phyloP scores from a whole-genome alignment of 2,888 invertebrate species.

The Phrixothrix hirtus region DNA sequence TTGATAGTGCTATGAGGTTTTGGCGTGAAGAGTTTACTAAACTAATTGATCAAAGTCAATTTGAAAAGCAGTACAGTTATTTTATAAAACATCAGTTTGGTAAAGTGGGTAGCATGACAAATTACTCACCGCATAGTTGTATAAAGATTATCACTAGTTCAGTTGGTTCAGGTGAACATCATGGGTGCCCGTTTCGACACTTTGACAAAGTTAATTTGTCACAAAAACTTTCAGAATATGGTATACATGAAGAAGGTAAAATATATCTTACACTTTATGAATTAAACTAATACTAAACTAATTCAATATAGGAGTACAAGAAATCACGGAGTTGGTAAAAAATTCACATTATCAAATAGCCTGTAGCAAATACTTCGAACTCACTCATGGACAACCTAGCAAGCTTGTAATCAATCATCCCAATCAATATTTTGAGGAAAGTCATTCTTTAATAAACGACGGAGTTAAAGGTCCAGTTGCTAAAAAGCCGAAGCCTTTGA shows the following conservation, averaged over 20 bases:
- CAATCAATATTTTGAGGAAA: constrained; percentile 88
- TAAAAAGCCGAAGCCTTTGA: not conserved
- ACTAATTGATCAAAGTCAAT: constrained; percentile 80
- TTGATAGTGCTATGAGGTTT: constrained; percentile 88
- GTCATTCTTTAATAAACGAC: constrained; percentile 48
- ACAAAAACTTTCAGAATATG: constrained; percentile 70
- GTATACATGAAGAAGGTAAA: constrained; percentile 65
- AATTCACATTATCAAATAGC: constrained; percentile 86
- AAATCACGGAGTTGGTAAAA: constrained; percentile 72
- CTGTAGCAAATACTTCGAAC: constrained; percentile 85
- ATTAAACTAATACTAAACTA: constrained; percentile 11
- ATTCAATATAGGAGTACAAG: constrained; percentile 62
- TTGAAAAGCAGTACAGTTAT: constrained; percentile 92
- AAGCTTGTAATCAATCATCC: constrained; percentile 83
- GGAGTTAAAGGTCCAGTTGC: not conserved
- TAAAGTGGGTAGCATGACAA: constrained; percentile 87
- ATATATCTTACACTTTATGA: not conserved
- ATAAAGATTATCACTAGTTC: constrained; percentile 80
- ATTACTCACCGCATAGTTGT: constrained; percentile 91
- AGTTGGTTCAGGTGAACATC: constrained; percentile 79
- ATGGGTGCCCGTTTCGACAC: constrained; percentile 93
- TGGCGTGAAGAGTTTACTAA: constrained; percentile 93
- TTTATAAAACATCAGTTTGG: constrained; percentile 92
- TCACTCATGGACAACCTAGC: constrained; percentile 64
- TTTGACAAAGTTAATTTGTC: constrained; percentile 73